phyloP scores from a whole-genome alignment of 2,113 vertebrate genomes.

The Triplophysa siluroides region DNA sequence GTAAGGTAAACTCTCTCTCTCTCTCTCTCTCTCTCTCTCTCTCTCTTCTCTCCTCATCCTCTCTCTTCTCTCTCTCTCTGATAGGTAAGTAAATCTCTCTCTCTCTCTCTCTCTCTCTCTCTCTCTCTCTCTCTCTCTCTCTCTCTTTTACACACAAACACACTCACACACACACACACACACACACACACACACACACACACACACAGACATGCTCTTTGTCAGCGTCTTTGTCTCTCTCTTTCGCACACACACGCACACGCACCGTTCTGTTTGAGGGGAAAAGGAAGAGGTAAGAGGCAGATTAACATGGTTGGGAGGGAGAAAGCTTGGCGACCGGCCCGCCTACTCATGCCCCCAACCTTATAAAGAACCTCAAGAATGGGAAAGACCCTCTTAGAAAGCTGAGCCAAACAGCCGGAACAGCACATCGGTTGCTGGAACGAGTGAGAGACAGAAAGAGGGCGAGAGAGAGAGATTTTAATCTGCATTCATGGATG shows the following conservation, averaged over 20 bases:
- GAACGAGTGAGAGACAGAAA: constrained; percentile 21
- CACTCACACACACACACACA: no score
- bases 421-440: constrained; percentile 29
- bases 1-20: constrained; percentile 20
- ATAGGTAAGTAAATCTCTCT: no score
- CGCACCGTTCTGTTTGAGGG: not conserved
- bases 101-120: no score
- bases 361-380: constrained; percentile 54
- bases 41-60: no score
- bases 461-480: constrained; percentile 15
- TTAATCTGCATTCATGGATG: constrained; percentile 51
- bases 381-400: constrained; percentile 54
- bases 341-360: constrained; percentile 52
- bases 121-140: no score
- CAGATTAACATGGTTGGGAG: constrained; percentile 35
- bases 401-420: constrained; percentile 37
- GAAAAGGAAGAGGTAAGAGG: constrained; percentile 20
- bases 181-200: no score
- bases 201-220: not conserved
- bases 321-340: constrained; percentile 31
- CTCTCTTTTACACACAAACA: no score
- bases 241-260: not conserved
- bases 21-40: not conserved
- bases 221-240: not conserved
- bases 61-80: no score